phyloP scores from a whole-genome alignment of 2,888 invertebrate genomes.

The Mechanitis mazaeus region DNA sequence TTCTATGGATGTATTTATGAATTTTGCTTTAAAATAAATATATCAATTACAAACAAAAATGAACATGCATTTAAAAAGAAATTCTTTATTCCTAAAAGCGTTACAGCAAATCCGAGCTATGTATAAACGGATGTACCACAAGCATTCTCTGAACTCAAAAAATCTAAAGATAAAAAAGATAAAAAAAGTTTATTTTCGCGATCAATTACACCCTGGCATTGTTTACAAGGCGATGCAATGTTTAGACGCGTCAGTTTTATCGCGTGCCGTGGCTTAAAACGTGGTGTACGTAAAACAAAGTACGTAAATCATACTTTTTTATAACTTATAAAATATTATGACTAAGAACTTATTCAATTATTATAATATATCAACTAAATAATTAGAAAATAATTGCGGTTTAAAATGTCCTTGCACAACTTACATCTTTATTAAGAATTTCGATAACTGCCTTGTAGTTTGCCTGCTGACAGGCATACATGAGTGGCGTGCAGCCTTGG shows the following conservation, averaged over 20 bases:
- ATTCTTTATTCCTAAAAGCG: no score
- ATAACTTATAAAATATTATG: neutral
- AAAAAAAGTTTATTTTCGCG: neutral
- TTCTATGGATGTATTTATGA: no score
- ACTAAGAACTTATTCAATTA: neutral
- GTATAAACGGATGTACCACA: no score
- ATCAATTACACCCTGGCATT: conserved; percentile 18
- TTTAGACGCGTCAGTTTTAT: conserved; percentile 44
- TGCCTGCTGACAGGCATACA: conserved; percentile 95
- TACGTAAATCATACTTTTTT: conserved; percentile 35
- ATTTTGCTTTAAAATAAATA: no score
- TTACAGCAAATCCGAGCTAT: no score
- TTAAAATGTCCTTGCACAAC: conserved; percentile 37
- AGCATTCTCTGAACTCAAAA: neutral
- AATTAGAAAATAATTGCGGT: neutral
- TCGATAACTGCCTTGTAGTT: conserved; percentile 85
- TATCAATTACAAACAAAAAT: no score
- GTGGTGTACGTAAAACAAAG: conserved; percentile 36
- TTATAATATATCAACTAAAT: neutral
- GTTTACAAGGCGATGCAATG: conserved; percentile 49
- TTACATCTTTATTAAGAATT: conserved; percentile 86
- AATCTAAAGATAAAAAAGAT: neutral
- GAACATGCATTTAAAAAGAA: no score
- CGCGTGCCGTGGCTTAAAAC: conserved; percentile 48
- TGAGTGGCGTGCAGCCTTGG: conserved; percentile 88